A percentile compares a stretch with the other conserved stretches of the same genome.
Evolutionary conservation across 2,888 invertebrate genomes (phyloP).

Genomic region (Heliconius cydno): DNA sequence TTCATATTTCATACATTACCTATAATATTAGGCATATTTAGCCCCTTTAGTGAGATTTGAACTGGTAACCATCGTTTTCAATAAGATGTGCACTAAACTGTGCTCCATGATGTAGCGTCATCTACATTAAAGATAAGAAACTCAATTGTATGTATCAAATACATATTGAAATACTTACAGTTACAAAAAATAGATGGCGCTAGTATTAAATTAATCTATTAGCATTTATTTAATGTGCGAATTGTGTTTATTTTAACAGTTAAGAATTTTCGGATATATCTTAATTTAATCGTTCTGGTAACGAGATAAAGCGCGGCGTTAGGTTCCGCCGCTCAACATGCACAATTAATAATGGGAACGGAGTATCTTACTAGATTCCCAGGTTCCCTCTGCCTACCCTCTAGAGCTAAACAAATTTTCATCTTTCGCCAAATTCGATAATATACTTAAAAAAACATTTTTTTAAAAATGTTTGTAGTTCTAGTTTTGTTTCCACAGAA

Average conservation of each 20-base stretch:
- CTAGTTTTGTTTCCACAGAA: no score
- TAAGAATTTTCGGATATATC: neutral
- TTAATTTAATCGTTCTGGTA: neutral
- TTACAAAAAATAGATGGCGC: constrained; percentile 3
- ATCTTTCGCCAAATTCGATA: no score
- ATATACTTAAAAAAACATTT: no score
- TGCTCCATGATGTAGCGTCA: neutral
- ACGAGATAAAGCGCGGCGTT: neutral
- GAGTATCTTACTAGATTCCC: no score
- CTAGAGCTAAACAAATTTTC: no score
- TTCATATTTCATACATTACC: no score
- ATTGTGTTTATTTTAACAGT: neutral
- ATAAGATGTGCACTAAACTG: neutral
- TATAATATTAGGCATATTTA: no score
- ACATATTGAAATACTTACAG: neutral
- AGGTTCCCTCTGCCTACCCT: no score
- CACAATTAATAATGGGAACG: neutral
- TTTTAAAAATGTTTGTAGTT: no score
- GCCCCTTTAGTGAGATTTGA: no score
- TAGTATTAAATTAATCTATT: neutral
- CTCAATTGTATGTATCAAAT: neutral
- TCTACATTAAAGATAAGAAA: neutral
- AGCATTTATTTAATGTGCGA: neutral
- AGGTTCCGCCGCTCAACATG: neutral
- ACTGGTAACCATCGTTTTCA: no score